phyloP scores from a whole-genome alignment of 2,888 invertebrate species.

The Pseudococcus longispinus region DNA sequence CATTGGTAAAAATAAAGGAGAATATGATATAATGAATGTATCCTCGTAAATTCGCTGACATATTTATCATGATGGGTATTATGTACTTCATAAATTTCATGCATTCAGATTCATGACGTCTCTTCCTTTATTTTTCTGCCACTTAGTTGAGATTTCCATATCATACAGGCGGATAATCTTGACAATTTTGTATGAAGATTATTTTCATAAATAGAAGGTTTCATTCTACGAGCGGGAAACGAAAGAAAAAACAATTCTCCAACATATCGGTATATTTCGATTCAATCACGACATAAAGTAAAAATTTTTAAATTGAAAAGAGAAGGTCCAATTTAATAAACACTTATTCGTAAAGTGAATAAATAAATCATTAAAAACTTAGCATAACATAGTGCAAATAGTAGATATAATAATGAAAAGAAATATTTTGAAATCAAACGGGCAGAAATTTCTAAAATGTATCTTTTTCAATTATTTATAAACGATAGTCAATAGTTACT shows the following conservation, averaged over 20 bases:
- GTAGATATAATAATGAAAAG: neutral
- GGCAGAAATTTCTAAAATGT: neutral
- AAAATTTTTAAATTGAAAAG: neutral
- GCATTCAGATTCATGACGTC: no score
- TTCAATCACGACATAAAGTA: neutral
- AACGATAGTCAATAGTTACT: neutral
- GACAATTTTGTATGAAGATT: no score
- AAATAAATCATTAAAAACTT: neutral
- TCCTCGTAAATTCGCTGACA: no score
- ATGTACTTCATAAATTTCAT: no score
- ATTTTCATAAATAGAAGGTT: no score
- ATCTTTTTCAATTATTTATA: neutral
- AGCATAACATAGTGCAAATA: neutral
- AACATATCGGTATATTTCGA: neutral
- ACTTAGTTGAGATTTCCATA: no score
- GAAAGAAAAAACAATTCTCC: neutral
- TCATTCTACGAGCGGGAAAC: neutral
- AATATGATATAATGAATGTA: no score
- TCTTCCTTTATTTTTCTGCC: no score
- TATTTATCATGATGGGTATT: no score
- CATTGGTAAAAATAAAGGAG: neutral
- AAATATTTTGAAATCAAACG: neutral
- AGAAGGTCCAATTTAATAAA: neutral
- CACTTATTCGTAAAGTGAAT: constrained; percentile 1
- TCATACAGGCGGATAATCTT: no score